These are phyloP conservation scores for Acrossocheilus fasciatus DNA, from an alignment of 2,797 vertebrate species.

Conservation along the genomic window DNA sequence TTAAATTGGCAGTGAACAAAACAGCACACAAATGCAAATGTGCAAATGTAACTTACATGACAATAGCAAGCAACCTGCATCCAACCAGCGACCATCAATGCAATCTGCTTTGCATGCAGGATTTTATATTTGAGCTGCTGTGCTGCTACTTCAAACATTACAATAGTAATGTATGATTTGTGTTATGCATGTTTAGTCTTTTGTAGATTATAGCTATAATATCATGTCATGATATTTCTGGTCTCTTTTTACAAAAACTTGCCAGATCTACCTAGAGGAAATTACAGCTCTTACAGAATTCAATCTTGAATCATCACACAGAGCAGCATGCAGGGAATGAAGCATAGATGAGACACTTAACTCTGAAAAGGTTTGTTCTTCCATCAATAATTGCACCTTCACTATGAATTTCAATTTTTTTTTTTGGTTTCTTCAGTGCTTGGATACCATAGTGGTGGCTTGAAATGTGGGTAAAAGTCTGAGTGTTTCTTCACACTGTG, in stretches of 20 bases:
- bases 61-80: not conserved
- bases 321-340: not conserved
- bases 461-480: constrained; percentile 51
- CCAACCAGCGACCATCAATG: not conserved
- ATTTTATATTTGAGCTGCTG: not conserved
- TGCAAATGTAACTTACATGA: not conserved
- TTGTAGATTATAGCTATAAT: not conserved
- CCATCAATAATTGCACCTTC: not conserved
- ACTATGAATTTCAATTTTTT: not conserved
- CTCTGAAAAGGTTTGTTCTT: not conserved
- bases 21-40: not conserved
- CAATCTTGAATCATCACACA: not conserved
- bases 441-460: constrained; percentile 14
- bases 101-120: not conserved
- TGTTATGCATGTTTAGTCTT: not conserved
- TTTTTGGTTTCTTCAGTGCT: not conserved
- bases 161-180: not conserved
- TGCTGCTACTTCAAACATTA: not conserved
- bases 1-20: not conserved
- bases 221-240: not conserved
- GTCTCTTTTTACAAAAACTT: not conserved
- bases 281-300: not conserved
- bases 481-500: constrained; percentile 71
- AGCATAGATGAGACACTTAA: not conserved
- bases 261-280: not conserved